Evolutionary conservation across 2,888 invertebrate genomes (phyloP), one percentile per base, ranked within the genome.

Genomic region (Ophion ellenae): DNA sequence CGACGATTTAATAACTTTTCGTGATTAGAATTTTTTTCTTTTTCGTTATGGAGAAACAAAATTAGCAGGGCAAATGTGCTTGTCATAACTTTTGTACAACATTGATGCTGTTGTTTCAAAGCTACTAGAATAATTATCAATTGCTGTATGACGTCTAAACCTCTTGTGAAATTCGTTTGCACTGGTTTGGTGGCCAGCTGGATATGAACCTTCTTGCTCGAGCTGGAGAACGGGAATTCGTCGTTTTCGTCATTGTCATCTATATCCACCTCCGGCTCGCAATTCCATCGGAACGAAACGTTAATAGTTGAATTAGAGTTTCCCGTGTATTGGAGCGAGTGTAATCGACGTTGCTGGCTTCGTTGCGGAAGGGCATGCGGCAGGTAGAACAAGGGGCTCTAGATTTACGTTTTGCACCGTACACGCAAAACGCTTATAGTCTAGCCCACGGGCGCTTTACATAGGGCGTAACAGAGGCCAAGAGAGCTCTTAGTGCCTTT

Each of bases 241-340:
- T 45, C 47, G 28, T 64, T 59, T 47, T 59, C 53, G 75, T 77
- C 81, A 75, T 57, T 40, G 57, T 64, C 69, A 67, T 78, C 63
- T 74, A 59, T 36, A 70, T 63, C 63, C 74, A 36, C 47, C 77
- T 47, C 61, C 61, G 73, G 70, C 79, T 73, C 70, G 81, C 84
- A 88, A 89, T 89, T 87, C 88, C 85, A 85, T 86, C 80, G 84
- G 86, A 80, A 71, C 78, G 86, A 87, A 86, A 84, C 83, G 89
- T 89, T 88, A 88, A 88, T 85, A 84, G 85, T 86, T 86, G 83
- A 88, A 87, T 88, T 88, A 87, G 86, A 87, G 84, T 87, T 86
- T 83, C 85, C 74, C 76, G 74, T 85, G 78, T 85, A 86, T 73
- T 61, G 77, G 59, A 76, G 78, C 79, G 75, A 78, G 53, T 53